Evolutionary conservation across 1,140 invertebrate species (phyloP), one percentile per base, ranked within the genome.

Genomic region (Acyrthosiphon pisum): DNA sequence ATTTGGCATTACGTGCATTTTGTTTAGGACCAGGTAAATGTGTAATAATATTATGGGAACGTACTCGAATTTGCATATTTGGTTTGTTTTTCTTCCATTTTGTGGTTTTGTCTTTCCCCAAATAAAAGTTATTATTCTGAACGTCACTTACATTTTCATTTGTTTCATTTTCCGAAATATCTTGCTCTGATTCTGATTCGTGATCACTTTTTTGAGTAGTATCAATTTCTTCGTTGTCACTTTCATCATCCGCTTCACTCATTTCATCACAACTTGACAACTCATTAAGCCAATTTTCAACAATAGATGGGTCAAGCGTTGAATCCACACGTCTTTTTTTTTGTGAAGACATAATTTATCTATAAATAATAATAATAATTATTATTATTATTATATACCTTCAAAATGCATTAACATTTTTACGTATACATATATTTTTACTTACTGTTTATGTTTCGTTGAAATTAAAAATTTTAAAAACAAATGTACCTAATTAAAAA

Each of bases 71-170:
- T 56, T 60, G 23, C 35, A 30, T n/a, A 83, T 83, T 37, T 35
- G 91, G 91, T 53, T 81, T 53, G 50, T 84, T 84, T 93, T 93
- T 93, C 35, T 53, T 23, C 81, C 48, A 83, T 30, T 37, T 50
- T 0, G 44, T n/a, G n/a, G n/a, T 90, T 90, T 60, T 60, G n/a
- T 89, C 48, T 53, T 89, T 89, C 35, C 88, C 35, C 88, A 90
- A 56, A 53, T 90, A 56, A 90, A 90, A 90, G 53, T 90, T 90
- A 56, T 90, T 87, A 87, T 87, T 87, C 44, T 87, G 84, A 87
- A 23, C 30, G 30, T 87, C 44, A 48, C 30, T 87, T 87, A 87
- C 44, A 87, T 87, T 87, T 46, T 46, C 26, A 87, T 46, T 48
- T 48, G 44, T 87, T 87, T 48, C 44, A 48, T 87, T 87, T 48